These are phyloP conservation scores for Sinocyclocheilus maitianheensis DNA, from an alignment of 2,113 vertebrate species.

Conservation along the genomic window DNA sequence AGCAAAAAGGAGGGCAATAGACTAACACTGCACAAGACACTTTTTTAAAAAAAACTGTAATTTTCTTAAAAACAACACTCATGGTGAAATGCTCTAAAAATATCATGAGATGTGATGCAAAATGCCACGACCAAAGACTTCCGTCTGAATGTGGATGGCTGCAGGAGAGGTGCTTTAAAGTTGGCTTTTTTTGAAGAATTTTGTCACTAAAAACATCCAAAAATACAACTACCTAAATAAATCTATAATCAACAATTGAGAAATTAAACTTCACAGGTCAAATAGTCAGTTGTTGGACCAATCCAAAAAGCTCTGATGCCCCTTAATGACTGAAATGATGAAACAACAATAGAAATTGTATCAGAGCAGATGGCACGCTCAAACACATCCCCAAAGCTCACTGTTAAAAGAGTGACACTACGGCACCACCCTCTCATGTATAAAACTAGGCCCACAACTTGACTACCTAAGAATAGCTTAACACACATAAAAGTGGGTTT, in stretches of 20 bases:
- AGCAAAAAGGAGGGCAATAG: neutral
- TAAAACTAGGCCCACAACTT: conserved; percentile 40
- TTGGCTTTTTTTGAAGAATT: neutral
- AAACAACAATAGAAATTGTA: neutral
- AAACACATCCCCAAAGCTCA: neutral
- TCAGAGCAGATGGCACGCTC: neutral
- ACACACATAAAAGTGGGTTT: conserved; percentile 47
- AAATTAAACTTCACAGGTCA: neutral
- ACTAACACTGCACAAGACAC: neutral
- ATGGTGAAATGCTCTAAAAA: neutral
- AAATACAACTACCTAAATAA: neutral
- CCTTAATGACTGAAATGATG: neutral
- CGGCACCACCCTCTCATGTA: conserved; percentile 14
- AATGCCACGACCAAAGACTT: neutral
- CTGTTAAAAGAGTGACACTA: conserved; percentile 15
- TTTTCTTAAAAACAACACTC: neutral
- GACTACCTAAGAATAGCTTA: conserved; percentile 52
- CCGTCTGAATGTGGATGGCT: too few relatives aligned
- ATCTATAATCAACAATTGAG: neutral
- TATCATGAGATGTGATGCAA: neutral
- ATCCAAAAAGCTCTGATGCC: neutral
- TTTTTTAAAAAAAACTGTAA: too few relatives aligned
- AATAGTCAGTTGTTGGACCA: neutral
- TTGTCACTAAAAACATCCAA: neutral
- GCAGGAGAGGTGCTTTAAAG: neutral